Base-by-base conservation (phyloP, 2,797 vertebrate genomes). In the Columba guinea region DNA sequence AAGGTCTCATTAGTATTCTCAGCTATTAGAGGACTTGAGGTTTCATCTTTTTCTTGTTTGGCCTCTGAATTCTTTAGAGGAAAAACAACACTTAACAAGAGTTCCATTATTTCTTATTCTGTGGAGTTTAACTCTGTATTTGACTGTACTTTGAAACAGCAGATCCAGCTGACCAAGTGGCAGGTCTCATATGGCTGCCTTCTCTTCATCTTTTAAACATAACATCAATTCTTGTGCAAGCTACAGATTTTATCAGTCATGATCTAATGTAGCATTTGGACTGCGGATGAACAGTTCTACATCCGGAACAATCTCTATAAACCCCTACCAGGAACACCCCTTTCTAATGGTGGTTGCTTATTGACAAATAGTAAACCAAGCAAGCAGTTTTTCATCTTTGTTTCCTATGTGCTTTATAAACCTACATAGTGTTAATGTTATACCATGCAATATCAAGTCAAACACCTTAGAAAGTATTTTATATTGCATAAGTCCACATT, bases 1-100 rank as follows among this genome's bases (percentile, higher is more conserved):
- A 87, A 48, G 27, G 80, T 86, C 73, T 94, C 82, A 74, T 74
- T 92, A 91, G 48, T n/a, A 39, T 92, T 82, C 71, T 80, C 78
- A 87, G 32, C 81, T 71, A 64, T 79, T 56, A 65, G 13, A 77
- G 32, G 13, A 56, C 68, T 69, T 80, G 63, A 73, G 37, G 2
- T 68, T 83, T 90, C 58, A n/a, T 89, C 69, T 73, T 68, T 16
- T 58, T 90, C 65, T 94, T 86, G 24, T 86, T 91, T 82, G 55
- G 55, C 39, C 22, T 94, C 48, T 82, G 73, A 94, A 87, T 65
- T 27, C n/a, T 94, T 86, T 59, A 60, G 39, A 76, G 63, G 49
- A 73, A 84, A 91, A 90, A 46, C 2, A 75, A 11, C 44, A 34
- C n/a, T 78, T 65, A 70, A 46, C 52, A 63, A 46, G 27, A 79